Evolutionary conservation across 92 coral and sea anemone species (phyloP), one percentile per base, ranked within the genome.

Genomic region (Pocillopora grandis): DNA sequence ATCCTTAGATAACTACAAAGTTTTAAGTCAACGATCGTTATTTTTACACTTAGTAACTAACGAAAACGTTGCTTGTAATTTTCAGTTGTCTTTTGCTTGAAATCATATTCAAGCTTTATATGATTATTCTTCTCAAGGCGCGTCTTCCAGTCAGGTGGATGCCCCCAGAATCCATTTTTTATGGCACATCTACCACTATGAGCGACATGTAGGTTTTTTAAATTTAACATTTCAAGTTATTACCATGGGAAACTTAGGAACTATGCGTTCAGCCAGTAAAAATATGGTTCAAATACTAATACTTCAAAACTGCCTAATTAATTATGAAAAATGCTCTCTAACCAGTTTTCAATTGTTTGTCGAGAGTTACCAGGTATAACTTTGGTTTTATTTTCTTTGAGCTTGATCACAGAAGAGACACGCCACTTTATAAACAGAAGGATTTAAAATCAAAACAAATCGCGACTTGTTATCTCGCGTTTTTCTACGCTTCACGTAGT

Each of bases 91-190:
- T 7, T 14, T 66, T 21, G 12, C 10, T 33, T 67, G 17, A 2
- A 8, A 12, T 31, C 48, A 3, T 67, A 0, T 12, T 13, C 15
- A 15, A 5, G 31, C 31, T 5, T 42, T 72, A 5, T 37, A 2
- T 31, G 15, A 16, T 33, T 27, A 9, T 72, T 13, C 7, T 4
- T 49, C 18, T 58, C 35, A 36, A 87, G 90, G 82, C 90, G 1
- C 81, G 90, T 10, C 86, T 87, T 21, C 90, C 90, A 42, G 75
- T 75, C 19, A 87, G 81, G 82, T 87, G 90, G 90, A 87, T 87
- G 90, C 90, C 90, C 11, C 90, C 90, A 19, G 90, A 87, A 72
- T 87, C 90, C 3, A 3, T 87, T 1, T 87, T 87, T n/a, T 71
- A 60, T 76, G 87, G 82, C 37, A 66, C 64, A 23, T 81, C 90